Evolutionary conservation across 2,797 vertebrate species (phyloP), one percentile per base, ranked within the genome.

Genomic region (Adelosebastes latens): DNA sequence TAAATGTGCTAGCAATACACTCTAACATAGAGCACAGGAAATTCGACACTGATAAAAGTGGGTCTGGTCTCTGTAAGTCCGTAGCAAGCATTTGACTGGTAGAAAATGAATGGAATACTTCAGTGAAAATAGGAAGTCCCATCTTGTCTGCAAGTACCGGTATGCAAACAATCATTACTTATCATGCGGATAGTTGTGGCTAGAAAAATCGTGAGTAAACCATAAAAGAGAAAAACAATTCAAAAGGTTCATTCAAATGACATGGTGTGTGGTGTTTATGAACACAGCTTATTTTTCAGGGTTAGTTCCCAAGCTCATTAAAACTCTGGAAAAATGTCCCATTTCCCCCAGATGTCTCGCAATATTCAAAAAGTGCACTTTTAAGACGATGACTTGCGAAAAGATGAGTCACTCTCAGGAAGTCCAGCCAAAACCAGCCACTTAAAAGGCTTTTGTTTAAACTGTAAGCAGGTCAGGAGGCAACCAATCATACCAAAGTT

Each of bases 11-110:
- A 85, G 95, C 87, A 90, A 97, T 84, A 96, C 95, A 98, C 98
- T 99, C 99, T 99, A 99, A 99, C 97, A 96, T 99, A 99, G 98
- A 99, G 98, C 96, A 99, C 95, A 87, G 93, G 88, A 94, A 93
- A 96, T 93, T 81, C 87, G 81, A 96, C 95, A 91, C 91, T 90
- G 90, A 90, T 92, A 94, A 96, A 95, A 95, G 91, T 92, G 86
- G 91, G 84, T 92, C 93, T 90, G 86, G 86, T 91, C 93, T 94
- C 93, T 91, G 83, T 84, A 74, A 80, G 81, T 85, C 88, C 82
- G 71, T 88, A 87, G 86, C 75, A 84, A 92, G 89, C 83, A 84
- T 77, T 84, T 89, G 79, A 92, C 87, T 92, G 79, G 89, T 94
- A 93, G 81, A 90, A 93, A 94, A 94, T 79, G 87, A 90, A 80